A percentile compares a stretch with the other conserved stretches of the same genome.
phyloP scores from a whole-genome alignment of 1,140 invertebrate genomes.

The Trichonephila inaurata region DNA sequence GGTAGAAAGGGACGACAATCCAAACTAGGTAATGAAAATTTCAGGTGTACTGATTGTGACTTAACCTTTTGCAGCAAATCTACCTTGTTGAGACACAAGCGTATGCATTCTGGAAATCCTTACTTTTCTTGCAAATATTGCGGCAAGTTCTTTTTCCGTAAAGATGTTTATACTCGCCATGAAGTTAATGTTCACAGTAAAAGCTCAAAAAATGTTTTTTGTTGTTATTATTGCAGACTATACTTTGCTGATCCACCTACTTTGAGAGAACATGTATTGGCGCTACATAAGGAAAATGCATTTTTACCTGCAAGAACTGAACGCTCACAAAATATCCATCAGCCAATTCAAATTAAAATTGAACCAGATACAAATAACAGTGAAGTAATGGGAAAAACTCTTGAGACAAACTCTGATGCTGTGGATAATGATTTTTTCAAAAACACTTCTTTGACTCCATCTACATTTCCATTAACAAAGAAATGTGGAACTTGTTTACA shows the following conservation, averaged over 20 bases:
- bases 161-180: conserved; percentile 73
- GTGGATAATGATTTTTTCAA: background rate
- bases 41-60: conserved; percentile 51
- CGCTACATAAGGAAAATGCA: conserved; percentile 63
- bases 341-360: background rate
- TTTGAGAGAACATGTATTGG: conserved; percentile 70
- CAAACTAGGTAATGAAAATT: conserved; percentile 58
- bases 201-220: conserved; percentile 60
- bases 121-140: conserved; percentile 69
- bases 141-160: conserved; percentile 74
- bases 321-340: background rate
- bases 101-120: conserved; percentile 74
- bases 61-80: conserved; percentile 70
- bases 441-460: background rate
- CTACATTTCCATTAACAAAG: background rate
- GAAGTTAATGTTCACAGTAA: conserved; percentile 68
- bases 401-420: background rate
- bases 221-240: conserved; percentile 73
- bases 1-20: conserved; percentile 40
- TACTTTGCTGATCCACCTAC: conserved; percentile 25
- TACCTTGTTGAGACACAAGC: conserved; percentile 64
- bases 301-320: conserved; percentile 43
- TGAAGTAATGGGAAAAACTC: background rate
- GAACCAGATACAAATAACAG: background rate
- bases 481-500: conserved; percentile 65